Percentiles rank a stretch among this genome's conserved stretches.
Conservation (phyloP, 2,113 vertebrate species). For the Notarius quadriscutis region DNA sequence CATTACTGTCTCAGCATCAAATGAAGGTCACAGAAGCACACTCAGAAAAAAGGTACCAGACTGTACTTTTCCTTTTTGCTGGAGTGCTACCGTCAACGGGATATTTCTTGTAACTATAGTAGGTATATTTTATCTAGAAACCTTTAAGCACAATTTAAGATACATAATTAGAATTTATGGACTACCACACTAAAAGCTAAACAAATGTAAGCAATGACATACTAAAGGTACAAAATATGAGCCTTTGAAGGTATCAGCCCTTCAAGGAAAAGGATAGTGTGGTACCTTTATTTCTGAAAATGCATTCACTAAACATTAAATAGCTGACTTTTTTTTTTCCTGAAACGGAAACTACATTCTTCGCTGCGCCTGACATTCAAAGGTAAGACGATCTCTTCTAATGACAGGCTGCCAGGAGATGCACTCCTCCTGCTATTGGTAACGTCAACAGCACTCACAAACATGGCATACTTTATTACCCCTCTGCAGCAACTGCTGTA, state of each 20-base stretch:
- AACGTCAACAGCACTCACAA: slow-evolving; percentile 46
- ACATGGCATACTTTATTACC: slow-evolving; percentile 36
- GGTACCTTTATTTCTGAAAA: background rate
- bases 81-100: background rate
- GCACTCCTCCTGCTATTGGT: slow-evolving; percentile 41
- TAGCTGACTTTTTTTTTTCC: slow-evolving; percentile 21
- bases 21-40: background rate
- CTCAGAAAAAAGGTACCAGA: background rate
- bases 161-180: background rate
- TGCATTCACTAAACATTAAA: slow-evolving; percentile 20
- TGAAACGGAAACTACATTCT: slow-evolving; percentile 45
- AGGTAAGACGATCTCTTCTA: slow-evolving; percentile 47
- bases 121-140: background rate
- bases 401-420: slow-evolving; percentile 46
- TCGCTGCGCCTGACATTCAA: slow-evolving; percentile 49
- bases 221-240: background rate
- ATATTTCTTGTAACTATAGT: background rate
- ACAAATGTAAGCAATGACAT: background rate
- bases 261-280: background rate
- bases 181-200: background rate
- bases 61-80: background rate
- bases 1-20: no score
- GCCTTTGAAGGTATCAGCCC: background rate
- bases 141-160: background rate
- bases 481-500: slow-evolving; percentile 46